These are phyloP conservation scores for Miichthys miiuy DNA, from an alignment of 2,797 vertebrate genomes.

Conservation along the genomic window DNA sequence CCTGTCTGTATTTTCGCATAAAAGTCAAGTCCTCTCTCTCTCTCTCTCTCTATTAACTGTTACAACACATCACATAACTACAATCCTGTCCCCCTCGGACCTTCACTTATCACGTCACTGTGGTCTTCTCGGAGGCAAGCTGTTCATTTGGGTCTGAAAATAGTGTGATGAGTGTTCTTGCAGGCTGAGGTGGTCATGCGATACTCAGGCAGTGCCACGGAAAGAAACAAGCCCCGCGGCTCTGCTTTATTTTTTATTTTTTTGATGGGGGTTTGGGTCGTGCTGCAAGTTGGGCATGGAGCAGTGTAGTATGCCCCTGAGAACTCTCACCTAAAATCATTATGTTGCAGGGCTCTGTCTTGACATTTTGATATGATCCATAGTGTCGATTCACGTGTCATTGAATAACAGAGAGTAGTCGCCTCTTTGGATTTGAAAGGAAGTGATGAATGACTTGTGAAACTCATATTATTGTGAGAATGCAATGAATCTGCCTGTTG, in stretches of 20 bases:
- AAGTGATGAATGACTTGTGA: conserved; percentile 15
- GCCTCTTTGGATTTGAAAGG: conserved; percentile 5
- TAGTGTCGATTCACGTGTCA: conserved; percentile 25
- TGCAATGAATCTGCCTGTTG: conserved; percentile 22
- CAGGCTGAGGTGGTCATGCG: conserved; percentile 69
- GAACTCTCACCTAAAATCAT: conserved; percentile 23
- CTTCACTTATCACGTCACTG: conserved; percentile 28
- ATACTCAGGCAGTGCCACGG: conserved; percentile 50
- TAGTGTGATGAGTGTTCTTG: conserved; percentile 56
- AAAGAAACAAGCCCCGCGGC: conserved; percentile 50
- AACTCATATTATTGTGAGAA: conserved; percentile 16
- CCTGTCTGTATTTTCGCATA: conserved; percentile 12
- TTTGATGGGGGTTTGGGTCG: conserved; percentile 9
- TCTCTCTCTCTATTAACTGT: conserved; percentile 31
- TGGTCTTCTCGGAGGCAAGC: conserved; percentile 53
- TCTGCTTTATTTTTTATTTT: conserved; percentile 34
- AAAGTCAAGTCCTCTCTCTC: conserved; percentile 16
- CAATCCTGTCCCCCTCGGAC: conserved; percentile 28
- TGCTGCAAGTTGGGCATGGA: conserved; percentile 22
- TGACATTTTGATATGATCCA: conserved; percentile 36
- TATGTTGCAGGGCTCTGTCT: background rate
- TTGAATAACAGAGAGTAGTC: conserved; percentile 24
- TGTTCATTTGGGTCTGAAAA: conserved; percentile 69
- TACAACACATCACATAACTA: conserved; percentile 16
- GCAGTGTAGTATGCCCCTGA: conserved; percentile 5